phyloP scores from a whole-genome alignment of 2,888 invertebrate genomes.

The Papilio protenor region DNA sequence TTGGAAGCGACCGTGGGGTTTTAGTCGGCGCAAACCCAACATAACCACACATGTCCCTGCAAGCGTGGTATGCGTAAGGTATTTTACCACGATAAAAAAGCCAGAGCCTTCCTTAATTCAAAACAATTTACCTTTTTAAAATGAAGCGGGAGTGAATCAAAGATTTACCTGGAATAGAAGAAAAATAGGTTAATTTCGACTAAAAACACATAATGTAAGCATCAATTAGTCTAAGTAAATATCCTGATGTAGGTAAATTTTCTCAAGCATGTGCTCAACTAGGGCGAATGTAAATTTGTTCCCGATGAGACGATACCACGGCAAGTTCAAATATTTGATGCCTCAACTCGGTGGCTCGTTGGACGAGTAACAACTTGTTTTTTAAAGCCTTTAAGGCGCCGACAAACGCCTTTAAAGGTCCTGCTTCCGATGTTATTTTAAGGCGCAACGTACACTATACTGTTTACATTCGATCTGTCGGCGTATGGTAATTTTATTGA shows the following conservation, averaged over 20 bases:
- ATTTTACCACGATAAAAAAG: too few species aligned
- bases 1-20: too few species aligned
- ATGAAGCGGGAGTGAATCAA: not conserved
- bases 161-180: slow-evolving; percentile 65
- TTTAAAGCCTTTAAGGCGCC: slow-evolving; percentile 61
- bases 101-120: too few species aligned
- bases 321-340: slow-evolving; percentile 43
- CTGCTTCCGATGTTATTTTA: slow-evolving; percentile 60
- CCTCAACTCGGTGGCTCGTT: slow-evolving; percentile 15
- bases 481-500: slow-evolving; percentile 49
- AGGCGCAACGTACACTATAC: slow-evolving; percentile 57
- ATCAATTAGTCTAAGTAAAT: not conserved
- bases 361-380: slow-evolving; percentile 50
- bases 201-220: not conserved
- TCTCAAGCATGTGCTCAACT: slow-evolving; percentile 34
- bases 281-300: slow-evolving; percentile 32
- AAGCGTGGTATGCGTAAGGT: too few species aligned
- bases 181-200: slow-evolving; percentile 40
- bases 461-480: slow-evolving; percentile 71
- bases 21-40: too few species aligned
- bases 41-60: too few species aligned
- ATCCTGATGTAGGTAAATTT: not conserved
- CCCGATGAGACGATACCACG: slow-evolving; percentile 35
- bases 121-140: slow-evolving; percentile 9
- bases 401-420: slow-evolving; percentile 53